Evolutionary conservation across 1,140 invertebrate genomes (phyloP), one percentile per base, ranked within the genome.

Genomic region (Orchesella cincta): DNA sequence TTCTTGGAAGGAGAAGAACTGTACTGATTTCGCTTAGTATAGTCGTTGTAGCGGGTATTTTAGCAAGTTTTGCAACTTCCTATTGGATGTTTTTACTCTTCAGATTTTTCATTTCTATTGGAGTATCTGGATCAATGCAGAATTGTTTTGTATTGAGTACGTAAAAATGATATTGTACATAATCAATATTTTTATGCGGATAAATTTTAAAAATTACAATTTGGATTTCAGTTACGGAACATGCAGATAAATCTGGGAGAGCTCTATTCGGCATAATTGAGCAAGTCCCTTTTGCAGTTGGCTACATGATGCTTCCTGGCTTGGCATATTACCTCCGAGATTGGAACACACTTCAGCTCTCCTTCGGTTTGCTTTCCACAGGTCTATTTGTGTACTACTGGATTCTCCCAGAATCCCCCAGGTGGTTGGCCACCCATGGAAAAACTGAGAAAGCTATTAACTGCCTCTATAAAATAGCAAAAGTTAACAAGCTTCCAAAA

Each of bases 351-450:
- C 84, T 94, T 16, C 91, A 93, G 83, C 86, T 94, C 34, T 89
- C 90, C 16, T 87, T 93, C 39, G 92, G 92, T 0, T 74, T 92
- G 18, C 90, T 91, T 0, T 90, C 92, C 79, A 86, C 92, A 67
- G 84, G 90, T 20, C 87, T 94, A 5, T 85, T 92, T 31, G 83
- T 86, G 54, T 84, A 91, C 77, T 92, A 90, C 89, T 93, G 86
- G 86, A 86, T 94, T 26, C 85, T 94, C 29, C 93, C 93, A 1
- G 93, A 95, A 88, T 94, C 93, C 1, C 93, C 93, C 16, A 88
- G 93, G 79, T 95, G 93, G 93, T 85, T 95, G 26, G 84, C 94
- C 34, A 90, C 92, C 31, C 89, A 92, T 83, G 92, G 92, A 67
- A 88, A 89, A 79, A 87, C 88, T 1, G 87, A 90, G 62, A 90